Percentiles rank a stretch among this genome's conserved stretches.
phyloP scores from a whole-genome alignment of 2,113 vertebrate genomes.

The Xiphias gladius region DNA sequence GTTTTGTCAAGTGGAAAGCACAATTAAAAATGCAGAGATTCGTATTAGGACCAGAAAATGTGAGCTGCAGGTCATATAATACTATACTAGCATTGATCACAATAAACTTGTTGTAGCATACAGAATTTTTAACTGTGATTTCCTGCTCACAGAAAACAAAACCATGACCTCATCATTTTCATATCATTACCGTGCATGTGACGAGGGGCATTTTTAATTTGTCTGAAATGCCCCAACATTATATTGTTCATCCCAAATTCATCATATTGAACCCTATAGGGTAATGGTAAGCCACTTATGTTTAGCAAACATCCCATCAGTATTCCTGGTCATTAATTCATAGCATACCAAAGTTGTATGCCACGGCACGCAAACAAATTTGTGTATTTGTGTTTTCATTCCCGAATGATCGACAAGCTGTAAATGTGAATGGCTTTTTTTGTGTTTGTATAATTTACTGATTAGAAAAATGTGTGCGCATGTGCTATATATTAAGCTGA shows the following conservation, averaged over 20 bases:
- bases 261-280: slow-evolving; percentile 61
- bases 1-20: slow-evolving; percentile 77
- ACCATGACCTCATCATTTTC: slow-evolving; percentile 81
- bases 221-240: slow-evolving; percentile 67
- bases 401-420: slow-evolving; percentile 34
- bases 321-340: slow-evolving; percentile 74
- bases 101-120: not conserved
- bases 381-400: slow-evolving; percentile 71
- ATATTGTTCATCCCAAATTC: slow-evolving; percentile 69
- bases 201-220: slow-evolving; percentile 66
- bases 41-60: not conserved
- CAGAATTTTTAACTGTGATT: slow-evolving; percentile 80
- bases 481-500: slow-evolving; percentile 16
- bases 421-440: slow-evolving; percentile 32
- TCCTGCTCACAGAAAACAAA: slow-evolving; percentile 70
- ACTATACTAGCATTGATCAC: not conserved
- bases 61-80: not conserved
- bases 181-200: slow-evolving; percentile 82
- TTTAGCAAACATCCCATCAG: slow-evolving; percentile 74
- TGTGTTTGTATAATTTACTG: slow-evolving; percentile 16
- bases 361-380: slow-evolving; percentile 83
- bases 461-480: slow-evolving; percentile 33
- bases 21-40: slow-evolving; percentile 71
- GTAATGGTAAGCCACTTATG: slow-evolving; percentile 49
- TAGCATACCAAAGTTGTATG: slow-evolving; percentile 85